These are phyloP conservation scores for Belgica antarctica DNA, from an alignment of 2,888 invertebrate species.

Conservation along the genomic window DNA sequence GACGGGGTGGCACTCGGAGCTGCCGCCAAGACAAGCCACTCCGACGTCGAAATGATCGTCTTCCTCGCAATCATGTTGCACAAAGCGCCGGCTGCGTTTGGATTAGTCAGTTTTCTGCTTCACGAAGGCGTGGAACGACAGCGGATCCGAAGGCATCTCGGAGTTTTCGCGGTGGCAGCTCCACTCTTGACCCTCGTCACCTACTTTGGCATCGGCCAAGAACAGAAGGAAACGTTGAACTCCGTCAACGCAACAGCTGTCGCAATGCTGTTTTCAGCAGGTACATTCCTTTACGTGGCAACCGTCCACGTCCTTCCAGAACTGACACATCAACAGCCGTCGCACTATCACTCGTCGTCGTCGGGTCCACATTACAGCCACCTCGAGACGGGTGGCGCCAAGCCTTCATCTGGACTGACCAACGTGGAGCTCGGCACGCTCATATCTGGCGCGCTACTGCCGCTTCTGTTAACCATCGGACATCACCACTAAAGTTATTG, in stretches of 20 bases:
- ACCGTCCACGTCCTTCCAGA: conserved; percentile 98
- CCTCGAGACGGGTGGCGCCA: conserved; percentile 49
- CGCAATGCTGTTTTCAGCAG: conserved; percentile 98
- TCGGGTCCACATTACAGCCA: conserved; percentile 47
- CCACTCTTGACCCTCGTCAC: conserved; percentile 87
- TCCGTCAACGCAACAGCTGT: conserved; percentile 88
- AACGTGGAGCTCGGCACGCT: conserved; percentile 77
- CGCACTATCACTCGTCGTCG: conserved; percentile 22
- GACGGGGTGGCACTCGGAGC: conserved; percentile 98
- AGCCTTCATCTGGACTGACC: conserved; percentile 60
- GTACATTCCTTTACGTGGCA: conserved; percentile 97
- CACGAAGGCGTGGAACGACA: conserved; percentile 89
- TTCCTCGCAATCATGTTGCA: conserved; percentile 99
- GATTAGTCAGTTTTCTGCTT: conserved; percentile 92
- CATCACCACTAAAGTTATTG: conserved; percentile 72
- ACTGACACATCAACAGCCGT: conserved; percentile 63
- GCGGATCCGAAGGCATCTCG: conserved; percentile 80
- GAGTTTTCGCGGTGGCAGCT: conserved; percentile 90
- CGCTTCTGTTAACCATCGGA: conserved; percentile 84
- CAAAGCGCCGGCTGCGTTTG: conserved; percentile 98
- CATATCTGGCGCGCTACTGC: conserved; percentile 82
- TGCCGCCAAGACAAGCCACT: conserved; percentile 92
- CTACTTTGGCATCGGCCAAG: conserved; percentile 89
- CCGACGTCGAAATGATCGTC: conserved; percentile 95
- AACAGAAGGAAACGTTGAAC: conserved; percentile 85